Evolutionary conservation across 1,140 invertebrate genomes (phyloP).

Genomic region (Heliconius congener): DNA sequence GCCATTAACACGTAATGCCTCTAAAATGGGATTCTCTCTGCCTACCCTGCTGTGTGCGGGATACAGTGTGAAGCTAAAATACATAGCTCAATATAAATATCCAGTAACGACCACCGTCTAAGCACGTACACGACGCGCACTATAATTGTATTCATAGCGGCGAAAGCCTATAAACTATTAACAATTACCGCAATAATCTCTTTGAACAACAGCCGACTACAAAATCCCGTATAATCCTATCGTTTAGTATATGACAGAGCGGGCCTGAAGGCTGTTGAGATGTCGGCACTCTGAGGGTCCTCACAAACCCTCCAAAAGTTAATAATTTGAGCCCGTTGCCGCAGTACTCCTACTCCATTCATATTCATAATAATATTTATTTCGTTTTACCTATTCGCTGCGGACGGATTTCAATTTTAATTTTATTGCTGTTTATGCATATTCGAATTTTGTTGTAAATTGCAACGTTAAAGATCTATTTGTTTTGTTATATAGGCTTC

Average conservation of each 20-base stretch:
- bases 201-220: slow-evolving; percentile 13
- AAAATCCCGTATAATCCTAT: slow-evolving; percentile 43
- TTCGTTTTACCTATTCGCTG: slow-evolving; percentile 77
- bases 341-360: slow-evolving; percentile 71
- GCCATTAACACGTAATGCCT: too few species aligned
- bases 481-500: slow-evolving; percentile 9
- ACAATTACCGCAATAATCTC: slow-evolving; percentile 14
- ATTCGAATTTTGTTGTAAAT: slow-evolving; percentile 20
- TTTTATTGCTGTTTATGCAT: slow-evolving; percentile 50
- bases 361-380: slow-evolving; percentile 78
- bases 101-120: not conserved
- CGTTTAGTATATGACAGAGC: slow-evolving; percentile 59
- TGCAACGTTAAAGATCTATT: slow-evolving; percentile 28
- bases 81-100: not conserved
- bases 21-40: too few species aligned
- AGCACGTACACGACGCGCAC: not conserved
- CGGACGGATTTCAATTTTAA: slow-evolving; percentile 75
- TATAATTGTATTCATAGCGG: not conserved
- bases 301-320: slow-evolving; percentile 68
- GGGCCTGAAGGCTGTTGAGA: slow-evolving; percentile 51
- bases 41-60: too few species aligned
- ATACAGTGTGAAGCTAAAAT: not conserved
- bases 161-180: slow-evolving; percentile 12
- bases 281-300: slow-evolving; percentile 50
- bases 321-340: slow-evolving; percentile 75